These are phyloP conservation scores for Etheostoma perlongum DNA, from an alignment of 2,797 vertebrate genomes.

Conservation along the genomic window DNA sequence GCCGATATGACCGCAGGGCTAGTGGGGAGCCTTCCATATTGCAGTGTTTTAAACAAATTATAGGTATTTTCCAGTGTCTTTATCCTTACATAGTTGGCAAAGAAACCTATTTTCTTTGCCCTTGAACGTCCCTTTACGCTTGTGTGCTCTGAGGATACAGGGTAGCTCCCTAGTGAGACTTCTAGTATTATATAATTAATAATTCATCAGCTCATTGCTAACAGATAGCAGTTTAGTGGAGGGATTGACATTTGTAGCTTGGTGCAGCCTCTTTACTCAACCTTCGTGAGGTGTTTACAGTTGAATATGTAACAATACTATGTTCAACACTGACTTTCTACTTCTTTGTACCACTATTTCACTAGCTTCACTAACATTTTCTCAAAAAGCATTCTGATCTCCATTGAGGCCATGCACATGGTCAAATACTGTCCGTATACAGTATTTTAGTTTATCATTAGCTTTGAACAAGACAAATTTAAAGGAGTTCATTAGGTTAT, in stretches of 20 bases:
- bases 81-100: slow-evolving; percentile 70
- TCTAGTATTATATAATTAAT: slow-evolving; percentile 85
- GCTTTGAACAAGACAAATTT: not conserved
- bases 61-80: slow-evolving; percentile 79
- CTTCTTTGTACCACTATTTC: not conserved
- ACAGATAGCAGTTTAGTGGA: slow-evolving; percentile 74
- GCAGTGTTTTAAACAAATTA: slow-evolving; percentile 83
- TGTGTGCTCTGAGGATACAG: slow-evolving; percentile 75
- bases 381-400: not conserved
- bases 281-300: slow-evolving; percentile 69
- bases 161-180: slow-evolving; percentile 75
- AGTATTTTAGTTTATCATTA: not conserved
- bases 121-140: slow-evolving; percentile 81
- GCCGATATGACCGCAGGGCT: slow-evolving; percentile 77
- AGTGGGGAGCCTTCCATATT: slow-evolving; percentile 65
- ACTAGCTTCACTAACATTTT: no score
- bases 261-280: slow-evolving; percentile 63
- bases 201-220: slow-evolving; percentile 81
- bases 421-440: not conserved
- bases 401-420: not conserved
- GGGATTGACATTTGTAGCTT: slow-evolving; percentile 68
- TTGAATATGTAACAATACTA: slow-evolving; percentile 63
- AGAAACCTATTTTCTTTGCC: slow-evolving; percentile 84
- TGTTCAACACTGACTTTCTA: slow-evolving; percentile 23
- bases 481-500: slow-evolving; percentile 4